A percentile compares a stretch with the other conserved stretches of the same genome.
Evolutionary conservation across 2,888 invertebrate species (phyloP).

Genomic region (Cryptocephalus primarius): DNA sequence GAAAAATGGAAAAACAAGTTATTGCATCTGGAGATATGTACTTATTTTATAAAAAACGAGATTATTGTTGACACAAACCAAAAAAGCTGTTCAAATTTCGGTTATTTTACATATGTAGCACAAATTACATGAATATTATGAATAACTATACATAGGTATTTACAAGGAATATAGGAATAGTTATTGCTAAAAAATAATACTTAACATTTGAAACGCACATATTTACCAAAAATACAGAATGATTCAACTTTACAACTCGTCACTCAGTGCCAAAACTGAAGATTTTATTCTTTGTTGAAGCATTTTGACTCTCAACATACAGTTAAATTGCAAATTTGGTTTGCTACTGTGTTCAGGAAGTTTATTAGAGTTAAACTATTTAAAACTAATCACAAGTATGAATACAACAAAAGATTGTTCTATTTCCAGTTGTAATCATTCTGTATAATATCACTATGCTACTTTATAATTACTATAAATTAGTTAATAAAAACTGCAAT

Average conservation of each 20-base stretch:
- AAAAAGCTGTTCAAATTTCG: background rate
- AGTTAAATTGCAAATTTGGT: no score
- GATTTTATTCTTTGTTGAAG: no score
- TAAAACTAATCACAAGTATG: no score
- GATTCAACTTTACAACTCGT: background rate
- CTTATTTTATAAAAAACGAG: slow-evolving; percentile 14
- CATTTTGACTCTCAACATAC: no score
- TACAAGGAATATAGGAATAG: slow-evolving; percentile 26
- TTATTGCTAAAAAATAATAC: slow-evolving; percentile 13
- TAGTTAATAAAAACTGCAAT: no score
- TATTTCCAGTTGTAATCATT: no score
- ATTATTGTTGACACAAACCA: slow-evolving; percentile 1
- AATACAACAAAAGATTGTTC: no score
- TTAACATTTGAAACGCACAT: background rate
- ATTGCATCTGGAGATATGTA: slow-evolving; percentile 31
- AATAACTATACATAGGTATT: slow-evolving; percentile 40
- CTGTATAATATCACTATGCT: no score
- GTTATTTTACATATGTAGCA: slow-evolving; percentile 20
- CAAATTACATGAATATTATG: slow-evolving; percentile 29
- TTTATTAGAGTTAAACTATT: no score
- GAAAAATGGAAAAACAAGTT: slow-evolving; percentile 12
- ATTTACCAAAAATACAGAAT: background rate
- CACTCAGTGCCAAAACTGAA: no score
- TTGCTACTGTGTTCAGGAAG: no score
- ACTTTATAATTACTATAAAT: no score